phyloP scores from a whole-genome alignment of 2,113 vertebrate species.

The Galemys pyrenaicus region DNA sequence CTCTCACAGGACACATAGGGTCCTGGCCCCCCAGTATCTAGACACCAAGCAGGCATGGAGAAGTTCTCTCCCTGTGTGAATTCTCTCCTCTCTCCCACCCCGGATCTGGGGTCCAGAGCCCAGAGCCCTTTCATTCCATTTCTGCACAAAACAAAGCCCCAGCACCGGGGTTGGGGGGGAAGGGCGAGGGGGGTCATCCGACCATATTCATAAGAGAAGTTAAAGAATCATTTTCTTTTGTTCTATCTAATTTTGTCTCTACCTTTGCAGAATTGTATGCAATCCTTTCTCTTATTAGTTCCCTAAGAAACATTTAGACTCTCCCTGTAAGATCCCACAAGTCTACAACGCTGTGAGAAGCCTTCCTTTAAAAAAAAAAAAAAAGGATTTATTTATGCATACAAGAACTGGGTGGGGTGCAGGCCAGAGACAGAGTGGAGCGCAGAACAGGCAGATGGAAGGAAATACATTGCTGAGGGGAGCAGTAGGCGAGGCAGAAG shows the following conservation, averaged over 20 bases:
- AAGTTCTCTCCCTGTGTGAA: not conserved
- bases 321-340: no score
- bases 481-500: no score
- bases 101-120: no score
- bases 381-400: no score
- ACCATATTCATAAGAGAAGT: not conserved
- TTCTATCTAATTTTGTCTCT: not conserved
- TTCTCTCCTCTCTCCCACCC: not conserved
- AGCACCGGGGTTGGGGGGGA: not conserved
- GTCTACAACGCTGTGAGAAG: fast-evolving
- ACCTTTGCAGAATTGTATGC: not conserved
- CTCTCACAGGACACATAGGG: not conserved
- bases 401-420: no score
- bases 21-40: not conserved
- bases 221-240: not conserved
- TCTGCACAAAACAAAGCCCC: not conserved
- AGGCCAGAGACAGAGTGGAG: no score
- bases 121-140: not conserved
- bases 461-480: no score
- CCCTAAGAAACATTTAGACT: not conserved
- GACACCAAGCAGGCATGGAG: not conserved
- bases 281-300: not conserved
- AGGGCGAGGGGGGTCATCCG: not conserved
- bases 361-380: not conserved
- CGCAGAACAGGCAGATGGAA: no score